These are phyloP conservation scores for Distichodus sexfasciatus DNA, from an alignment of 2,797 vertebrate species.

Conservation along the genomic window DNA sequence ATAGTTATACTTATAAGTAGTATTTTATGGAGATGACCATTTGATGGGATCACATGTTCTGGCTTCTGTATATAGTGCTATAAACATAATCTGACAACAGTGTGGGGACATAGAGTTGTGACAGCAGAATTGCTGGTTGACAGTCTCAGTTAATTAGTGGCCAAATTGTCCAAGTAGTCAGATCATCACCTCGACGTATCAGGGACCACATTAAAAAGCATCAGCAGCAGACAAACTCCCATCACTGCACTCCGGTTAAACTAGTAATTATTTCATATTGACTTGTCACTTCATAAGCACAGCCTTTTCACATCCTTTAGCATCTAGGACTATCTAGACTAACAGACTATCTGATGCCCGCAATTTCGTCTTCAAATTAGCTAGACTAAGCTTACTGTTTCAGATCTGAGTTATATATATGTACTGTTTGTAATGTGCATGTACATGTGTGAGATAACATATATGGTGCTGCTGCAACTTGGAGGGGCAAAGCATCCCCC, in stretches of 20 bases:
- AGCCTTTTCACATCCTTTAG: slow-evolving; percentile 67
- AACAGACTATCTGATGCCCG: slow-evolving; percentile 63
- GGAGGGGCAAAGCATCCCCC: slow-evolving; percentile 48
- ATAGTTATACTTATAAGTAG: not conserved
- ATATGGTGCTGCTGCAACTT: slow-evolving; percentile 27
- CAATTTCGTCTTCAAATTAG: slow-evolving; percentile 58
- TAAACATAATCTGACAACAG: slow-evolving; percentile 38
- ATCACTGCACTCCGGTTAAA: slow-evolving; percentile 59
- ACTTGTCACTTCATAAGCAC: slow-evolving; percentile 73
- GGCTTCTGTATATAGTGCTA: slow-evolving; percentile 1
- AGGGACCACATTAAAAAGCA: slow-evolving; percentile 40
- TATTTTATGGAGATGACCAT: not conserved
- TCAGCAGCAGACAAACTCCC: slow-evolving; percentile 28
- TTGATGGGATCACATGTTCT: slow-evolving; percentile 5
- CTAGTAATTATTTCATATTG: slow-evolving; percentile 69
- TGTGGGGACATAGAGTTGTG: slow-evolving; percentile 35
- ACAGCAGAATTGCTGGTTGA: slow-evolving; percentile 46
- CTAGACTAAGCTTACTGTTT: slow-evolving; percentile 54
- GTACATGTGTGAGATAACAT: not conserved
- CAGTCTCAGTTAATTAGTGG: slow-evolving; percentile 59
- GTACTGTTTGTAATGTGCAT: slow-evolving; percentile 47
- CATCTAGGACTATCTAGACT: slow-evolving; percentile 69
- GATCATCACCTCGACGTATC: slow-evolving; percentile 31
- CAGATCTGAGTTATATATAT: slow-evolving; percentile 65
- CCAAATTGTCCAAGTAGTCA: slow-evolving; percentile 69